Base-by-base conservation (phyloP, 2,113 vertebrate genomes). In the Cichladusa arquata region DNA sequence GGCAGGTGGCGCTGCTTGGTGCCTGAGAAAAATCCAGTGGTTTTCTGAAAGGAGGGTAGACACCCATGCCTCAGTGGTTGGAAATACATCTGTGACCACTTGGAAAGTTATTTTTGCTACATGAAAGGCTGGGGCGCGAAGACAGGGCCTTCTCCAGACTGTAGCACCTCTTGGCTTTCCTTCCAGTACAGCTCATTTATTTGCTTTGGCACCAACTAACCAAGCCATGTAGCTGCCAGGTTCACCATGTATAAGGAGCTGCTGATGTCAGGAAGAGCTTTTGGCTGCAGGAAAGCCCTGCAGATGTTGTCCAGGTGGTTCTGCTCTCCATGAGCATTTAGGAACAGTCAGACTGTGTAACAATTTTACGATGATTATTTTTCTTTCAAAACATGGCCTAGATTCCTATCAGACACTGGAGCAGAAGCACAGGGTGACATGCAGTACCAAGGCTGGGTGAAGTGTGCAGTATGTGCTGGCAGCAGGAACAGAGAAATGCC, bases 221-320 rank as follows among this genome's bases (percentile, higher is more conserved):
- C 16, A 14, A 72, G 56, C 84, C 9, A 5, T 20, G 66, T 53
- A 81, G 50, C 86, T 90, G 95, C 91, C 96, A 95, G 93, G 48
- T 86, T 92, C 44, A 81, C 91, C 83, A 74, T 92, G 82, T 95
- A 50, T 79, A 94, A 86, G 86, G 83, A 87, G 83, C 87, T 70
- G 81, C 88, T 87, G 65, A 93, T 89, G 88, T 94, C 93, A 95
- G 88, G 90, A 93, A 83, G 83, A 85, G 78, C 47, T 90, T 80
- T 79, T 90, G 93, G 91, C 93, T 3, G 6, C 66, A 67, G 89
- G 79, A 95, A 92, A 92, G 61, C 91, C 79, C 70, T 48, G 38
- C 88, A 94, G 93, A 93, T 94, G 94, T 81, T 92, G 78, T 78
- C 81, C 81, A 91, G 92, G 94, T 92, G 92, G 92, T 95, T 96